Percentiles rank a stretch among this genome's conserved stretches.
Conservation (phyloP, 2,888 invertebrate genomes). For the Graphium colonna region DNA sequence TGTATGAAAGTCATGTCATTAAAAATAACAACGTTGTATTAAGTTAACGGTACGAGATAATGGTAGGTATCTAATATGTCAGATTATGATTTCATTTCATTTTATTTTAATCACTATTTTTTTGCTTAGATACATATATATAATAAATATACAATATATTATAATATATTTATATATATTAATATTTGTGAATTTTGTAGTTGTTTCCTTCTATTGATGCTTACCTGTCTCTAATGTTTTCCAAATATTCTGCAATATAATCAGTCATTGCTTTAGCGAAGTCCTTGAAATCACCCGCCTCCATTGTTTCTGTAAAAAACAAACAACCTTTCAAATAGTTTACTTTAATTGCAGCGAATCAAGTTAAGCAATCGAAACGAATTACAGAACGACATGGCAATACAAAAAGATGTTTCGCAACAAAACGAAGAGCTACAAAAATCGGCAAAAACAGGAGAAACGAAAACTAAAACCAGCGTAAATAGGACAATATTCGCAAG, state of each 20-base stretch:
- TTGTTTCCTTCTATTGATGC: constrained; percentile 26
- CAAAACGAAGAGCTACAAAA: not conserved
- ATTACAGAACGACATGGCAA: constrained; percentile 1
- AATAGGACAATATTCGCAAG: too few species aligned
- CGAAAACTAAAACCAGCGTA: constrained; percentile 1
- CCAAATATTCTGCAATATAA: constrained; percentile 95
- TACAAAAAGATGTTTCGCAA: too few species aligned
- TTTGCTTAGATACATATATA: too few species aligned
- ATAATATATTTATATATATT: too few species aligned
- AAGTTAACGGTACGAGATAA: too few species aligned
- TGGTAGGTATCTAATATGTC: too few species aligned
- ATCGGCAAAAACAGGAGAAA: not conserved
- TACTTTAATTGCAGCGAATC: constrained; percentile 7
- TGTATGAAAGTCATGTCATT: too few species aligned
- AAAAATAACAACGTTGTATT: too few species aligned
- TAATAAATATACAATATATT: too few species aligned
- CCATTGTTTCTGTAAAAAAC: constrained; percentile 81
- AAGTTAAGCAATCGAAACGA: constrained; percentile 10
- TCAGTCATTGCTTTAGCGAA: constrained; percentile 97
- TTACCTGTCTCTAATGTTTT: constrained; percentile 95
- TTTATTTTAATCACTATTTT: too few species aligned
- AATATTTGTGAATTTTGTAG: too few species aligned
- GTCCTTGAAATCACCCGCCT: constrained; percentile 89
- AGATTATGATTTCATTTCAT: too few species aligned
- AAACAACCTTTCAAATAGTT: not conserved